Base-by-base conservation (phyloP, 2,113 vertebrate species). In the Falco punctatus region DNA sequence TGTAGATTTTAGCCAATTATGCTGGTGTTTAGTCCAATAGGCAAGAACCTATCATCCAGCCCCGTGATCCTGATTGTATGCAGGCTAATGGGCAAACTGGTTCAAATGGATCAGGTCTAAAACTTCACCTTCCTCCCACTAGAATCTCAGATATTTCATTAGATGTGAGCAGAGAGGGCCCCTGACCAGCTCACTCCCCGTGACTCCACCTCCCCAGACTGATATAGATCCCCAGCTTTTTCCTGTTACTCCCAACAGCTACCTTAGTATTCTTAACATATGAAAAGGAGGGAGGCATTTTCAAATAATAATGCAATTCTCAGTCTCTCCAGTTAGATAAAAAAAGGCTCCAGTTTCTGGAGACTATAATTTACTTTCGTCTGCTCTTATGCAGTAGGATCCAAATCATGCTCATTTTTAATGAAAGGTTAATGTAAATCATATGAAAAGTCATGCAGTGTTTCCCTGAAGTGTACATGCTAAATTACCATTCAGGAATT, bases 401-500 rank as follows among this genome's bases (percentile, higher is more conserved):
- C 66, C 77, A 91, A 92, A 46, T 86, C 79, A 79, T 6, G 27
- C 13, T 86, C 30, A 32, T 74, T 95, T 94, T 94, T 88, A 95
- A 92, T 65, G 88, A 69, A 90, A 89, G 74, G 30, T 89, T 95
- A 95, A 95, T 85, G 74, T n/a, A 94, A 94, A 92, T 97, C 65
- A 80, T 54, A 87, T 92, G 91, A 96, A 89, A 96, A 95, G 10
- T 46, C 86, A 75, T 46, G 54, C 65, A 89, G 40, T 61, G 52
- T 89, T 95, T 85, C 61, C 77, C 70, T 91, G 65, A 88, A 86
- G 51, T 67, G 49, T 81, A 72, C 44, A 86, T 7, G 52, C 72
- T 84, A 74, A 95, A 97, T 92, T 94, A 49, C n/a, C 88, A 88
- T 92, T 94, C 95, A 92, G 96, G 88, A 96, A 92, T 91, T 91